Conservation (phyloP, 92 coral and sea anemone genomes). For the Metridium senile region DNA sequence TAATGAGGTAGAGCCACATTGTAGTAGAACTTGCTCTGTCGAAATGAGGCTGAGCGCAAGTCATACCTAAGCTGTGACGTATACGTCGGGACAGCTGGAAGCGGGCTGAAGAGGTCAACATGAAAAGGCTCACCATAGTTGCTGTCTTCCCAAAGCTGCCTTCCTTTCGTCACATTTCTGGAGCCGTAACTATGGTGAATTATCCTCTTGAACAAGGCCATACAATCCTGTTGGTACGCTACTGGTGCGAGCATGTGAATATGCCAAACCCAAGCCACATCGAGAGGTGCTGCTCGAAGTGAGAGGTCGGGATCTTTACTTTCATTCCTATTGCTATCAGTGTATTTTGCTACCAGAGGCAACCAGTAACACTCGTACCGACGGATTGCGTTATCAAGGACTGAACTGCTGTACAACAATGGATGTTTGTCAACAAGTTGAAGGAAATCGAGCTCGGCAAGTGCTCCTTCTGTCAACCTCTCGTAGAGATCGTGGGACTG, state of each 20-base stretch:
- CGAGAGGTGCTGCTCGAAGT: constrained; percentile 65
- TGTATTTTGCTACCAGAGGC: constrained; percentile 50
- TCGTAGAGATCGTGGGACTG: constrained; percentile 2
- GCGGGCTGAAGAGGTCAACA: constrained; percentile 32
- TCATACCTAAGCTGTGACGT: constrained; percentile 29
- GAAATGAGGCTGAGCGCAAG: constrained; percentile 36
- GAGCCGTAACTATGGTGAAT: constrained; percentile 41
- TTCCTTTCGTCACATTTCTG: constrained; percentile 19
- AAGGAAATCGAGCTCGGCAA: constrained; percentile 52
- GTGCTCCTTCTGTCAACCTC: constrained; percentile 25
- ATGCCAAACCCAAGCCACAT: constrained; percentile 84
- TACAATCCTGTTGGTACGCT: constrained; percentile 57
- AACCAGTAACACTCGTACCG: constrained; percentile 71
- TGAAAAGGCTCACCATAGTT: constrained; percentile 58
- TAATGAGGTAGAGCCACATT: constrained; percentile 82
- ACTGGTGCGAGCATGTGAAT: constrained; percentile 64
- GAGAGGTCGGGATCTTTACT: constrained; percentile 16
- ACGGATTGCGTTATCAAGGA: constrained; percentile 57
- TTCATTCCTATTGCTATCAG: constrained; percentile 2
- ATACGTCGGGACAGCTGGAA: constrained; percentile 10
- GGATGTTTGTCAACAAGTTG: constrained; percentile 37
- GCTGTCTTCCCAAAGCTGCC: constrained; percentile 27
- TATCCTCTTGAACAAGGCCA: constrained; percentile 22
- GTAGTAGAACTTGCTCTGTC: constrained; percentile 54
- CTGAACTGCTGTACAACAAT: constrained; percentile 31